Evolutionary conservation across 2,888 invertebrate species (phyloP).

Genomic region (Drosophila meridionalis): DNA sequence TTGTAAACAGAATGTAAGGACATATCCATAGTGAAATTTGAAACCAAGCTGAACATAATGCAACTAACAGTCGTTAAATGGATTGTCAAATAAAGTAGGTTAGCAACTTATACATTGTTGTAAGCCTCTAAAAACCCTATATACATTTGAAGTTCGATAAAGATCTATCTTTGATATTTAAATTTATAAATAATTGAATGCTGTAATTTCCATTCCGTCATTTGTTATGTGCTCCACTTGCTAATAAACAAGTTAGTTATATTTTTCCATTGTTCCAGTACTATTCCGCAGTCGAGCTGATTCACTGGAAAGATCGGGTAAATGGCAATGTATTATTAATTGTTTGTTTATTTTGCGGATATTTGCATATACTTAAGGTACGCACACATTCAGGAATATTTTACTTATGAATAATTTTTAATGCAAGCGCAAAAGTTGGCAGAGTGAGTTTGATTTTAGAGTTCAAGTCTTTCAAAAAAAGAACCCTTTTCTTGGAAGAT

Average conservation of each 20-base stretch:
- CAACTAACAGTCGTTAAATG: too few relatives aligned
- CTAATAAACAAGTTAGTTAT: not conserved
- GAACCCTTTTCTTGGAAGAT: not conserved
- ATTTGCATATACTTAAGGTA: not conserved
- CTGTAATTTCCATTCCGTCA: not conserved
- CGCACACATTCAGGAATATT: not conserved
- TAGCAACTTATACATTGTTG: too few relatives aligned
- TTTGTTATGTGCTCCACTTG: not conserved
- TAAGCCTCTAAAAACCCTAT: too few relatives aligned
- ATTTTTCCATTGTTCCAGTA: not conserved
- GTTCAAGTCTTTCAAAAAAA: not conserved
- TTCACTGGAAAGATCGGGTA: not conserved
- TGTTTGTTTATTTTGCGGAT: not conserved
- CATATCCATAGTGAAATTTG: too few relatives aligned
- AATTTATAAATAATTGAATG: not conserved
- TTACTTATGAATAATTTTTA: too few relatives aligned
- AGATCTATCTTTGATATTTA: not conserved
- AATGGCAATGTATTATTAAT: too few relatives aligned
- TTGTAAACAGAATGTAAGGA: too few relatives aligned
- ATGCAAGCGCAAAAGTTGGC: not conserved
- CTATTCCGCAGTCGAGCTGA: not conserved
- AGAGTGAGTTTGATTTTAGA: not conserved
- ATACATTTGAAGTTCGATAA: too few relatives aligned
- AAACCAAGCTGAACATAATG: too few relatives aligned
- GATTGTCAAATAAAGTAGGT: too few relatives aligned